Percentiles rank a stretch among this genome's conserved stretches.
Evolutionary conservation across 2,888 invertebrate species (phyloP).

Genomic region (Pheosia tremula): DNA sequence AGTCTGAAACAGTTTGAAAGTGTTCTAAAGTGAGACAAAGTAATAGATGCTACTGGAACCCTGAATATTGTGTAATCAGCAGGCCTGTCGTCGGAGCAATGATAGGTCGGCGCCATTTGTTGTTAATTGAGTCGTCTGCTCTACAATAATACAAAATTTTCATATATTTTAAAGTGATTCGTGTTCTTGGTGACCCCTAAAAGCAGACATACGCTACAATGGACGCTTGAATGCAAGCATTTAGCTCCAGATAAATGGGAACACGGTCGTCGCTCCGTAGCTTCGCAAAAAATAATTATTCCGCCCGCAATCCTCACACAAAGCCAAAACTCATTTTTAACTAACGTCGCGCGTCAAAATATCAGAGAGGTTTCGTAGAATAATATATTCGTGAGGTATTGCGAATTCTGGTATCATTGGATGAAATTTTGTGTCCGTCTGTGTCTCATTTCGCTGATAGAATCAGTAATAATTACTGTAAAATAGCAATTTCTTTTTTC

Average conservation of each 20-base stretch:
- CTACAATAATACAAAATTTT: constrained; percentile 14
- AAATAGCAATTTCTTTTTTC: background rate
- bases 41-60: constrained; percentile 12
- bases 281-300: constrained; percentile 64
- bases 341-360: constrained; percentile 52
- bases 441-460: background rate
- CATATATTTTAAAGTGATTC: background rate
- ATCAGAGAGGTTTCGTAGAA: constrained; percentile 41
- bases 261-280: constrained; percentile 50
- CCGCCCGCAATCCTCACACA: constrained; percentile 55
- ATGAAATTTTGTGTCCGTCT: constrained; percentile 15
- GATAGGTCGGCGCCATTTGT: constrained; percentile 14
- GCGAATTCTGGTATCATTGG: constrained; percentile 27
- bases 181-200: constrained; percentile 25
- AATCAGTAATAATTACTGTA: background rate
- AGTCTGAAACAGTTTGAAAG: background rate
- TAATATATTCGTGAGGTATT: constrained; percentile 34
- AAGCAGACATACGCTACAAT: constrained; percentile 50
- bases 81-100: constrained; percentile 8
- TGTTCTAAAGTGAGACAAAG: constrained; percentile 1
- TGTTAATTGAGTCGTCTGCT: constrained; percentile 17
- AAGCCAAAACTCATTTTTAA: constrained; percentile 61
- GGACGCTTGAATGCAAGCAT: constrained; percentile 60
- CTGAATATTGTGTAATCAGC: constrained; percentile 15
- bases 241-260: constrained; percentile 63